Base-by-base conservation (phyloP, 2,113 vertebrate genomes). In the Microtus ochrogaster region DNA sequence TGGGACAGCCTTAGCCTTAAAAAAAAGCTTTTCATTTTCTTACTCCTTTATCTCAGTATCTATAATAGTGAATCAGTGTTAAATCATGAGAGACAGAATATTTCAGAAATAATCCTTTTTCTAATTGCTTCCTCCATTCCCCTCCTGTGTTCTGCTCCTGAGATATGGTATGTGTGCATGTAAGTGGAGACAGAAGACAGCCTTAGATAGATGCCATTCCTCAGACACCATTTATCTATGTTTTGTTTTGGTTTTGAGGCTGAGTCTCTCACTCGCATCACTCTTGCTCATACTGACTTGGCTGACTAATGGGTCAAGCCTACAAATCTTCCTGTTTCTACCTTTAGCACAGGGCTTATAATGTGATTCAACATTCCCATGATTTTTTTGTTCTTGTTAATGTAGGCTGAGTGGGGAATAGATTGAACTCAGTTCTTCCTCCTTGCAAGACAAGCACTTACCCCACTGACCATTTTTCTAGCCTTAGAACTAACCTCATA, bases 21-120 rank as follows among this genome's bases (percentile, higher is more conserved):
- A 63, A 61, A 21, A n/a, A 22, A 13, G 1, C 6, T 82, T n/a
- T 82, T 61, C 24, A 30, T 63, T 39, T 63, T 41, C 9, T 68
- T 93, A 74, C 10, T 95, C 72, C n/a, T 4, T 66, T 24, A 8
- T 63, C 83, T 96, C 49, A 70, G 61, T 81, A 61, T 95, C 39
- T 70, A 88, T 9, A 49, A 85, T 65, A 55, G 33, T 44, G 16
- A 96, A 61, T 90, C 70, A 90, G 3, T 47, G 7, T 77, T 79
- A 72, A 81, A 19, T 93, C 28, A 49, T 33, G 2, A 83, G 41
- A 73, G 6, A 65, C 21, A 21, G 81, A 77, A 83, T 21, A 86
- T 78, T 89, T 92, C 33, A 47, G 55, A 93, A 90, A 88, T 13
- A 68, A 94, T 85, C 2, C 2, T 85, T 95, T 52, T 30, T 82